phyloP scores from a whole-genome alignment of 2,888 invertebrate genomes.

The Torymus aiolomorphi region DNA sequence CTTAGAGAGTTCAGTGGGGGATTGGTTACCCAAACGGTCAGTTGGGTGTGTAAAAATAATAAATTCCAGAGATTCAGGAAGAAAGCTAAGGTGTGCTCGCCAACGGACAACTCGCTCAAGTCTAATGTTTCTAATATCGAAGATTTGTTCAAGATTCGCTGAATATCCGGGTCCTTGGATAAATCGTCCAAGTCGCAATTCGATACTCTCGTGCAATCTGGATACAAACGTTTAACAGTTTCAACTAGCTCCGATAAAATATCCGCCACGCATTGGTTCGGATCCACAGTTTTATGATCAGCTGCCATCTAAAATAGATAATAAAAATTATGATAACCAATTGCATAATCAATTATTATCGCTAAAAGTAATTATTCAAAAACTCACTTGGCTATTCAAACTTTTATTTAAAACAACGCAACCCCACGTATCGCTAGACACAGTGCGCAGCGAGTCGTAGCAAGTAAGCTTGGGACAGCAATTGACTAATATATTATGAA shows the following conservation, averaged over 20 bases:
- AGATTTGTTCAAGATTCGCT: slow-evolving; percentile 66
- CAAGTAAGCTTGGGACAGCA: slow-evolving; percentile 81
- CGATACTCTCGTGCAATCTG: slow-evolving; percentile 52
- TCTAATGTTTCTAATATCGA: slow-evolving; percentile 65
- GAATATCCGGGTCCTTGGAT: slow-evolving; percentile 60
- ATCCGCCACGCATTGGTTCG: slow-evolving; percentile 68
- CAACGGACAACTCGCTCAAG: slow-evolving; percentile 69
- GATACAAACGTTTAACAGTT: slow-evolving; percentile 57
- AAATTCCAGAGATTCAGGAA: slow-evolving; percentile 73
- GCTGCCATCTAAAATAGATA: slow-evolving; percentile 31
- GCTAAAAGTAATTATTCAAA: background rate
- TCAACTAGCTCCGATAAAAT: slow-evolving; percentile 67
- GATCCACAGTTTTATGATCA: slow-evolving; percentile 59
- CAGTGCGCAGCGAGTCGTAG: slow-evolving; percentile 61
- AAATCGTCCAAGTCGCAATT: slow-evolving; percentile 57
- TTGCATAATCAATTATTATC: slow-evolving; percentile 56
- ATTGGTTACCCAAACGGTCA: slow-evolving; percentile 67
- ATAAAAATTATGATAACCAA: slow-evolving; percentile 4
- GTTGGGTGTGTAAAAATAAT: slow-evolving; percentile 70
- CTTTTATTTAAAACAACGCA: slow-evolving; percentile 72
- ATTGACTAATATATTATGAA: slow-evolving; percentile 84
- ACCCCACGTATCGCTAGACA: slow-evolving; percentile 61
- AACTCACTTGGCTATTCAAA: slow-evolving; percentile 46
- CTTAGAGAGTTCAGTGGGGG: slow-evolving; percentile 64
- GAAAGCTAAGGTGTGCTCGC: slow-evolving; percentile 71